These are phyloP conservation scores for Fregata magnificens DNA, from an alignment of 2,113 vertebrate genomes.

Conservation along the genomic window DNA sequence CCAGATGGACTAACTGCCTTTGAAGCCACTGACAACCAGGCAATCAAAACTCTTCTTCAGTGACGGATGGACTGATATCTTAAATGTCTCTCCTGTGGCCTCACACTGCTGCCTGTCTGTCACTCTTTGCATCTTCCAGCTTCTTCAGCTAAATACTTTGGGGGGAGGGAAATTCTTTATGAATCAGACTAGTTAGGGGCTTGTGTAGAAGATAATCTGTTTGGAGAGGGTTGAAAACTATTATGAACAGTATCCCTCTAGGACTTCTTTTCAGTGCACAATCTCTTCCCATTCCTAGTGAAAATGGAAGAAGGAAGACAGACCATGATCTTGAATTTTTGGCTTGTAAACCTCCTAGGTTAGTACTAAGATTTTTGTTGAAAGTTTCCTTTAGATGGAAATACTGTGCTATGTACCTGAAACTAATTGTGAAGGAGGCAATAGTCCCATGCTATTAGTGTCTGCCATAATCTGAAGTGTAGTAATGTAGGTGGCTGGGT, in stretches of 20 bases:
- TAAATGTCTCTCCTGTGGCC: slow-evolving; percentile 79
- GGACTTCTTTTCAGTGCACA: slow-evolving; percentile 63
- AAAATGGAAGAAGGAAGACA: slow-evolving; percentile 58
- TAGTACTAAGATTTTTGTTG: slow-evolving; percentile 46
- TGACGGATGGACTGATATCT: slow-evolving; percentile 82
- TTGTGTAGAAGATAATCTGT: slow-evolving; percentile 38
- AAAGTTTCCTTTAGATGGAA: slow-evolving; percentile 39
- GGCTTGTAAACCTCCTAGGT: slow-evolving; percentile 59
- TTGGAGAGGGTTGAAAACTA: slow-evolving; percentile 38
- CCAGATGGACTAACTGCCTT: slow-evolving; percentile 85
- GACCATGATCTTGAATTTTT: slow-evolving; percentile 30
- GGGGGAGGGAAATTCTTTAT: slow-evolving; percentile 71
- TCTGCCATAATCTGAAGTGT: slow-evolving; percentile 51
- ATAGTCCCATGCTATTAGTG: not conserved
- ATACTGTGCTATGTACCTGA: slow-evolving; percentile 24
- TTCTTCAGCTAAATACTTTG: slow-evolving; percentile 79
- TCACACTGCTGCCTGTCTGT: slow-evolving; percentile 88
- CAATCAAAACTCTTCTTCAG: slow-evolving; percentile 92
- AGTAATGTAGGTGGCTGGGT: slow-evolving; percentile 46
- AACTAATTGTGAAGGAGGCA: slow-evolving; percentile 39
- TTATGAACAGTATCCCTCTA: slow-evolving; percentile 31
- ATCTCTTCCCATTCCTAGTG: slow-evolving; percentile 62
- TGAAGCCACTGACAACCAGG: slow-evolving; percentile 85
- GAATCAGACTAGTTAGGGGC: slow-evolving; percentile 65
- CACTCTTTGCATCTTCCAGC: slow-evolving; percentile 80